These are phyloP conservation scores for Lagopus leucura DNA, from an alignment of 2,113 vertebrate genomes.

Conservation along the genomic window DNA sequence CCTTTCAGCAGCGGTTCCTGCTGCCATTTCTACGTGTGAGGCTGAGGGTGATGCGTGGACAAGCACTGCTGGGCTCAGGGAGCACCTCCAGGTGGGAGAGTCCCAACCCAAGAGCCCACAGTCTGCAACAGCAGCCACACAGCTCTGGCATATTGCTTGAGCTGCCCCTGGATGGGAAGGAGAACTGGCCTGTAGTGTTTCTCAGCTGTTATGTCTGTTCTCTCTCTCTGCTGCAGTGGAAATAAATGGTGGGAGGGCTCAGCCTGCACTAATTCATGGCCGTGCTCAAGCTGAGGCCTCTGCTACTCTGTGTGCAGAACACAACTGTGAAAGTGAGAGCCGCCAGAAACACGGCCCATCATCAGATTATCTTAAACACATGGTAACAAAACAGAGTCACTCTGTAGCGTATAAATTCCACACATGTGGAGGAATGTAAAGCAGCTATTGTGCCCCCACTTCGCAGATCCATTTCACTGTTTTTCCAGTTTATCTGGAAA, in stretches of 20 bases:
- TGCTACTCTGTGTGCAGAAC: not conserved
- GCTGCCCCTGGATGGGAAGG: slow-evolving; percentile 2
- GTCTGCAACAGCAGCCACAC: not conserved
- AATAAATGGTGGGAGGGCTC: slow-evolving; percentile 53
- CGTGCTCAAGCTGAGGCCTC: not conserved
- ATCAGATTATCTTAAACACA: slow-evolving; percentile 37
- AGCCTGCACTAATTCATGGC: slow-evolving; percentile 41
- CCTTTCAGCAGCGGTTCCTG: not conserved
- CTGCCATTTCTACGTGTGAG: not conserved
- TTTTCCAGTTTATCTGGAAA: slow-evolving; percentile 63
- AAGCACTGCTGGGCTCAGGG: no score
- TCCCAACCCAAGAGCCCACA: not conserved
- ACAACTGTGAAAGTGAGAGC: not conserved
- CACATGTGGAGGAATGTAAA: slow-evolving; percentile 63
- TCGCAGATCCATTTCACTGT: slow-evolving; percentile 44
- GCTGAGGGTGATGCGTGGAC: not conserved
- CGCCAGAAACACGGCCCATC: slow-evolving; percentile 4
- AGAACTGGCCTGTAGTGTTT: slow-evolving; percentile 18
- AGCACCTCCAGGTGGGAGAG: not conserved
- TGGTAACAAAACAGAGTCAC: slow-evolving; percentile 49
- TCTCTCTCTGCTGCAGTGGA: not conserved
- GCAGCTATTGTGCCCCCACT: slow-evolving; percentile 61
- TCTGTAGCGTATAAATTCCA: slow-evolving; percentile 64
- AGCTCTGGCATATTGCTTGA: not conserved
- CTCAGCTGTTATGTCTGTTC: slow-evolving; percentile 15